phyloP scores from a whole-genome alignment of 2,888 invertebrate species.

The Atrina japonica region DNA sequence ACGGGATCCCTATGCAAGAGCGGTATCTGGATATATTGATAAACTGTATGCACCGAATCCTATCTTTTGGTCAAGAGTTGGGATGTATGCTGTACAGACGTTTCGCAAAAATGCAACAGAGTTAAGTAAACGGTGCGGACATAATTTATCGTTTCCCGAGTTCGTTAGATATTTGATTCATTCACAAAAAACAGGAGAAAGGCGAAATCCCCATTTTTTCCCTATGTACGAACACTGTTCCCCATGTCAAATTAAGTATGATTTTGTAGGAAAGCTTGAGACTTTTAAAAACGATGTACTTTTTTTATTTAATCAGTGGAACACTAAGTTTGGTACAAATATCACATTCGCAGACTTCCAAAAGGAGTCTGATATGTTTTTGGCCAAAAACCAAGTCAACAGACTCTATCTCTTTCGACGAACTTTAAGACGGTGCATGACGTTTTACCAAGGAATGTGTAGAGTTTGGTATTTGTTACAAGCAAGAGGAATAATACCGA shows the following conservation, averaged over 20 bases:
- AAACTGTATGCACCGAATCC: constrained; percentile 66
- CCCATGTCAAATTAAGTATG: constrained; percentile 57
- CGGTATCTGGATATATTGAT: constrained; percentile 66
- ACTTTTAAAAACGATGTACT: constrained; percentile 54
- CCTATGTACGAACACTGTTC: constrained; percentile 57
- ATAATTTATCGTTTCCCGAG: constrained; percentile 64
- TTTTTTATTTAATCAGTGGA: constrained; percentile 47
- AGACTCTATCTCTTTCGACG: constrained; percentile 46
- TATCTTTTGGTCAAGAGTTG: constrained; percentile 56
- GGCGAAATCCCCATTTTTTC: constrained; percentile 55
- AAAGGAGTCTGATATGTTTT: constrained; percentile 49
- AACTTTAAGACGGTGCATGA: constrained; percentile 49
- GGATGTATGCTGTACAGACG: constrained; percentile 45
- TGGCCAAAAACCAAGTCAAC: constrained; percentile 35
- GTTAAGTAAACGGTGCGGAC: constrained; percentile 51
- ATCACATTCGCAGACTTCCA: constrained; percentile 59
- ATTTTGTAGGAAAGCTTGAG: constrained; percentile 62
- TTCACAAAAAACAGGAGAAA: constrained; percentile 26
- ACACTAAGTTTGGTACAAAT: constrained; percentile 41
- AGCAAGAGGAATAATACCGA: constrained; percentile 61
- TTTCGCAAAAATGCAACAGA: constrained; percentile 30
- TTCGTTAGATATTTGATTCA: constrained; percentile 58
- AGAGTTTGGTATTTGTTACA: constrained; percentile 65
- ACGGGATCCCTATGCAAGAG: constrained; percentile 61
- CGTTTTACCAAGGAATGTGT: constrained; percentile 44